Base-by-base conservation (phyloP, 2,888 invertebrate genomes). In the Raillietiella orientalis region DNA sequence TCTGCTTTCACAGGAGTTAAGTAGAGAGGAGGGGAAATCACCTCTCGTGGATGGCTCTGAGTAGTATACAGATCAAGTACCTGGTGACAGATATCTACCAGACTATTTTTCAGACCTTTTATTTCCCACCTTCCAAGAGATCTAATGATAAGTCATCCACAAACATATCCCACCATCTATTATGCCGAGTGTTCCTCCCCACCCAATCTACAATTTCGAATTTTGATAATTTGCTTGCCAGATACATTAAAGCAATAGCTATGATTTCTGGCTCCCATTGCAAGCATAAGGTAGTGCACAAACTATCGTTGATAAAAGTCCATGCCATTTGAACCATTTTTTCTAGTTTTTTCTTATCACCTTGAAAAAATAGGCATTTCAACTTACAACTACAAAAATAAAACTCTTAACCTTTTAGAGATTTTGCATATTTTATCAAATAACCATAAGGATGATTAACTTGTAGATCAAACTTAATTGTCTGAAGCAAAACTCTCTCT, bases 221-320 rank as follows among this genome's bases (percentile, higher is more conserved):
- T 49, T 84, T 84, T 43, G 74, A 79, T 13, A 96, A 55, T 43
- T 90, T 84, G 27, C 84, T 75, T 0, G 93, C 87, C 30, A 99
- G 56, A 47, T 93, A 87, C 62, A 96, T 79, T 8, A 96, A 55
- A 0, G 93, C 87, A 5, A 93, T 84, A 0, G 93, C 90, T 34
- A 79, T 74, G 22, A 96, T 79, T 50, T 99, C 93, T 0, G 96
- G 90, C 46, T 99, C 93, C 87, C 90, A 96, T 49, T 90, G 87
- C 24, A 99, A 56, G 35, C 77, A 77, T 24, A 99, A 56, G 2
- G 84, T 90, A 3, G 96, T 96, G 43, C 84, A 87, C 34, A 90
- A 56, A 50, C 82, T 71, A 49, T 99, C 96, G 48, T 99, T 99
- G 0, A 93, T 79, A 47, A 96, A 99, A 4, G 90, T 93, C 93